Evolutionary conservation across 1,140 invertebrate species (phyloP).

Genomic region (Megalopta genalis): DNA sequence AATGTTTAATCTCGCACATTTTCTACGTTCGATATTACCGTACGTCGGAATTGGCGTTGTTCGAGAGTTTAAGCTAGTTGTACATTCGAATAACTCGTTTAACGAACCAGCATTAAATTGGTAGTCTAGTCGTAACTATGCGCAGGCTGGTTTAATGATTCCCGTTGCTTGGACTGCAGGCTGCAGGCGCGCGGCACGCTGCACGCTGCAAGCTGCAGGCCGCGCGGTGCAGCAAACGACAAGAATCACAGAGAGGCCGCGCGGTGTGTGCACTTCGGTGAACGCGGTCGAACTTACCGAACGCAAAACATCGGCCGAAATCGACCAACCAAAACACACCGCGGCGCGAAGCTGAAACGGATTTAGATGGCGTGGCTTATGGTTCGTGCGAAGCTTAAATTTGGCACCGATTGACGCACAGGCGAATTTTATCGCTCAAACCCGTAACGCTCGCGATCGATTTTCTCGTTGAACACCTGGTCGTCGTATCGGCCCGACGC

Average conservation of each 20-base stretch:
- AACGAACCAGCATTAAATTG: no score
- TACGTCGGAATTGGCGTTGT: no score
- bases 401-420: conserved; percentile 61
- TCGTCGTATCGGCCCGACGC: conserved; percentile 30
- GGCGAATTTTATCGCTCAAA: conserved; percentile 45
- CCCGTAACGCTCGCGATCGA: conserved; percentile 50
- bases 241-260: neutral
- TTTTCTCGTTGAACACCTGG: conserved; percentile 58
- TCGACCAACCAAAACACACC: conserved; percentile 47
- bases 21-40: no score
- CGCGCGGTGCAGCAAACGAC: neutral
- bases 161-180: no score
- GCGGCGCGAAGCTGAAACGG: conserved; percentile 28
- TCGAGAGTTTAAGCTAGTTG: no score
- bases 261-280: neutral
- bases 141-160: no score
- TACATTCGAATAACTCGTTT: no score
- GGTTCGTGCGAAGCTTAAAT: conserved; percentile 53
- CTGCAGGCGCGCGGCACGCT: no score
- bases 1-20: no score
- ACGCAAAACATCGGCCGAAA: conserved; percentile 45
- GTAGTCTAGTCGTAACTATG: no score
- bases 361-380: conserved; percentile 50
- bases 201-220: no score
- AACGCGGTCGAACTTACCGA: conserved; percentile 39